Conservation (phyloP, 2,888 invertebrate genomes). For the Cephus nigrinus region DNA sequence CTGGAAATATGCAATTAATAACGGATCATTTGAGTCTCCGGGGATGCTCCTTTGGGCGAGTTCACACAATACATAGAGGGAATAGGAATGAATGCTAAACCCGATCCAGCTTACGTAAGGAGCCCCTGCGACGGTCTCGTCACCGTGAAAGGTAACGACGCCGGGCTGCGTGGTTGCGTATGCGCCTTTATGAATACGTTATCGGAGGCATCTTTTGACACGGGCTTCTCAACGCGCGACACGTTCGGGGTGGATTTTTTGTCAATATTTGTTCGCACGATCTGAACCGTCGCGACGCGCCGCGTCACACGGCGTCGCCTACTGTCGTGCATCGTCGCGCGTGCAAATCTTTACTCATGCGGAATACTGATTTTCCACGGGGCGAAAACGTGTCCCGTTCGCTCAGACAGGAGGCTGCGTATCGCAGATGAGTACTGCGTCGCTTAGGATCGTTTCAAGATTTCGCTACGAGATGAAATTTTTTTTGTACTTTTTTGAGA, state of each 20-base stretch:
- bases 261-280: constrained; percentile 29
- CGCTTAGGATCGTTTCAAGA: neutral
- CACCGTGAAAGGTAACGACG: neutral
- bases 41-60: neutral
- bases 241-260: constrained; percentile 18
- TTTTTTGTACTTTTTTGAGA: accelerated
- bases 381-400: neutral
- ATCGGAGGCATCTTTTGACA: constrained; percentile 42
- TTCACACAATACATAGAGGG: neutral
- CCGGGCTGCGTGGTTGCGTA: neutral
- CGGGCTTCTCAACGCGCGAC: constrained; percentile 12
- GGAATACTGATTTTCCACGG: neutral
- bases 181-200: constrained; percentile 50
- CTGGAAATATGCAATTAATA: constrained; percentile 13
- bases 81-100: neutral
- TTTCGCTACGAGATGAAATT: neutral
- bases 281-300: neutral
- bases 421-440: neutral
- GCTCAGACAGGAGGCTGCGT: neutral
- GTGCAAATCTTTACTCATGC: neutral
- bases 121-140: neutral
- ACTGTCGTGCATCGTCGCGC: neutral
- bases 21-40: constrained; percentile 21
- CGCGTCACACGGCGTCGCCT: constrained; percentile 2
- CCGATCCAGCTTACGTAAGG: neutral